Base-by-base conservation (phyloP, 2,888 invertebrate species). In the Schizotus pectinicornis region DNA sequence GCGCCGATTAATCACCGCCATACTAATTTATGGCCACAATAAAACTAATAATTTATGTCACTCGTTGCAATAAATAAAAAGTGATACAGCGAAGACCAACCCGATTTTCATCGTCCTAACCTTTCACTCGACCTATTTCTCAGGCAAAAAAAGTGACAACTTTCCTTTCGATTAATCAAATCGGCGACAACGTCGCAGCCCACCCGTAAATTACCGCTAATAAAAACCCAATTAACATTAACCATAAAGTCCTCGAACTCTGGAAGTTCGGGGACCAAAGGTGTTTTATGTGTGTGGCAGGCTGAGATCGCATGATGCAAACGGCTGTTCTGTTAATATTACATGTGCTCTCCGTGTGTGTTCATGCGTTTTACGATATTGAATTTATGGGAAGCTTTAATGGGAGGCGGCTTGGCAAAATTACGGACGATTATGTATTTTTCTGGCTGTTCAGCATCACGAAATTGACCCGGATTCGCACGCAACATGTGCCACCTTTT, bases 331-430 rank as follows among this genome's bases (percentile, higher is more conserved):
- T 47, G 54, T 59, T 58, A 48, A 58, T 59, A 60, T 62, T 58
- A 59, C 61, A 62, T 35, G 59, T 61, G 48, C 43, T 53, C 50
- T 49, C 56, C 49, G 56, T 61, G 64, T 62, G 62, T 65, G 61
- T 63, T 61, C 64, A 62, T 62, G 64, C 60, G 62, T 63, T 65
- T 52, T 62, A 62, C 57, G 55, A 45, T 59, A 62, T 59, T 59
- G 59, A 57, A 63, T 65, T 65, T 65, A 65, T 63, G 62, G 59
- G 64, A 61, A 59, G 62, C 39, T 64, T 64, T 64, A 67, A 67
- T 67, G 63, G 63, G 65, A 65, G 64, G 64, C 64, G 67, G 67
- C 61, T 65, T 61, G n/a, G 68, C 56, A 49, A 63, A 65, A 65
- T 65, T 67, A 65, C 62, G 51, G 60, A 50, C 62, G 64, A 68